phyloP scores from a whole-genome alignment of 2,113 vertebrate genomes.

The Dromas ardeola region DNA sequence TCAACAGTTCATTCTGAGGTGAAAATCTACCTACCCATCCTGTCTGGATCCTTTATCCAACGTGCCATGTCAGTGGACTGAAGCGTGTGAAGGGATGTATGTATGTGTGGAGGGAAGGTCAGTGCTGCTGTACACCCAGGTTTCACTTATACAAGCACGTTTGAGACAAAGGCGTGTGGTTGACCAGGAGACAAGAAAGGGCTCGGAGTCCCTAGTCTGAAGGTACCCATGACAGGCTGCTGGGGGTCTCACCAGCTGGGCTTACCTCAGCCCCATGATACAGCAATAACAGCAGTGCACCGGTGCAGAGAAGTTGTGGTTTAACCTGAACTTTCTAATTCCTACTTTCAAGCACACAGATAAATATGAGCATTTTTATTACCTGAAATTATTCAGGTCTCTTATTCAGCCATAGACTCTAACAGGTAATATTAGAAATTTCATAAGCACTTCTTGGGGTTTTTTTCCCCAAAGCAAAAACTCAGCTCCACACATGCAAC shows the following conservation, averaged over 20 bases:
- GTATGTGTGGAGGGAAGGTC: neutral
- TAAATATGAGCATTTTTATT: neutral
- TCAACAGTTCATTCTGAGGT: neutral
- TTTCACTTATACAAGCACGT: neutral
- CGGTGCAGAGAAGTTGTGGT: neutral
- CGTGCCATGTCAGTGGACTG: accelerated
- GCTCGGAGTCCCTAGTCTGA: neutral
- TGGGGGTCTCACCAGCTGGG: neutral
- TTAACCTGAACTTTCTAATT: neutral
- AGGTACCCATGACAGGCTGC: neutral
- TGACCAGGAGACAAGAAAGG: neutral
- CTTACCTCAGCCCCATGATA: neutral
- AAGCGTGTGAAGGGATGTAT: accelerated
- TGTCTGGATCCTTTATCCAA: neutral
- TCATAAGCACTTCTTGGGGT: accelerated
- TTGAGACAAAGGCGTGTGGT: neutral
- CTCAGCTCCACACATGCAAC: accelerated
- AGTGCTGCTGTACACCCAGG: neutral
- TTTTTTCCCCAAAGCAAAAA: neutral
- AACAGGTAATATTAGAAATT: neutral
- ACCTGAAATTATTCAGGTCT: neutral
- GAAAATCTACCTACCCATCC: neutral
- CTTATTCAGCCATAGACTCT: neutral
- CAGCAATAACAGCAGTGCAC: neutral
- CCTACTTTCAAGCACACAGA: neutral